Conservation (phyloP, 30 jellyfish, hydroid and myxozoan species). For the Calvadosia cruxmelitensis region DNA sequence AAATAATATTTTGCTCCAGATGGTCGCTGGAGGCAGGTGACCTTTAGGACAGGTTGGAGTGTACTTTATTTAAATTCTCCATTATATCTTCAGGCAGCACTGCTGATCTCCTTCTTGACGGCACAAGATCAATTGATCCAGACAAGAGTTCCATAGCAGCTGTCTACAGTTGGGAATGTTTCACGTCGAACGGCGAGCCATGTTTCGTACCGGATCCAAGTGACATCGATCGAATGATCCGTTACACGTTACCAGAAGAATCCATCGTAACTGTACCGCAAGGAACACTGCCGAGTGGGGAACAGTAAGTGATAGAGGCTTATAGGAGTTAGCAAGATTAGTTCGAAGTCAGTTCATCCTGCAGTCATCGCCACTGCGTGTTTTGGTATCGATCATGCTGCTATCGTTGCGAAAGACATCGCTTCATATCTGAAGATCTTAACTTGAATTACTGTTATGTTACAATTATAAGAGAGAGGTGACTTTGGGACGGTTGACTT, state of each 20-base stretch:
- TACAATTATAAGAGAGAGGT: no score
- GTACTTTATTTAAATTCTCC: no score
- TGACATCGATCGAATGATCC: slow-evolving; percentile 24
- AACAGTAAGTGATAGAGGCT: slow-evolving; percentile 30
- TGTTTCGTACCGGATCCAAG: slow-evolving; percentile 35
- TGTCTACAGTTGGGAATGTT: slow-evolving; percentile 52
- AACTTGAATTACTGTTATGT: no score
- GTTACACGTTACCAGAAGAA: slow-evolving; percentile 25
- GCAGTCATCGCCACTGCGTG: neutral
- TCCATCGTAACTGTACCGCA: slow-evolving; percentile 4
- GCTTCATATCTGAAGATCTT: no score
- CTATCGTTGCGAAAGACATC: no score
- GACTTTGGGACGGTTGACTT: no score
- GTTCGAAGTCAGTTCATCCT: no score
- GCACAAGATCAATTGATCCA: slow-evolving; percentile 48
- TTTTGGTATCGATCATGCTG: neutral
- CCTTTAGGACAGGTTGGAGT: no score
- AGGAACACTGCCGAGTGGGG: slow-evolving; percentile 28
- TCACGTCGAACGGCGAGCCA: slow-evolving; percentile 7
- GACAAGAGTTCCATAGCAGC: slow-evolving; percentile 21
- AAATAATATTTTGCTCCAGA: no score
- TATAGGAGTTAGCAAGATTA: no score
- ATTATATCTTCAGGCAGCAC: slow-evolving; percentile 13
- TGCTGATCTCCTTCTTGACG: slow-evolving; percentile 35
- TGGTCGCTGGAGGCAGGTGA: no score